Percentiles rank a stretch among this genome's conserved stretches.
phyloP scores from a whole-genome alignment of 2,888 invertebrate species.

The Brenthis daphne region DNA sequence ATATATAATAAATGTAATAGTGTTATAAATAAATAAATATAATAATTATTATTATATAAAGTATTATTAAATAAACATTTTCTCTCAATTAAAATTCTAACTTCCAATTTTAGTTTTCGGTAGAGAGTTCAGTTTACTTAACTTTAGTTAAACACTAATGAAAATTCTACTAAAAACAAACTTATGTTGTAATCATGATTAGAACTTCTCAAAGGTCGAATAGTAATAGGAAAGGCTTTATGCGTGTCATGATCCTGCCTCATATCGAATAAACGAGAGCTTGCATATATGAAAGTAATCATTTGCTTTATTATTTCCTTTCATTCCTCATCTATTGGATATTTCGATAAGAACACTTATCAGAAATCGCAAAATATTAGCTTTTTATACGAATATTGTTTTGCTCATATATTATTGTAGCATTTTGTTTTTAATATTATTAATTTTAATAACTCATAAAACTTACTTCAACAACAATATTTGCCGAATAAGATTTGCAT shows the following conservation, averaged over 20 bases:
- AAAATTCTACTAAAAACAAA: background rate
- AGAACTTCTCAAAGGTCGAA: background rate
- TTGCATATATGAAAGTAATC: slow-evolving; percentile 60
- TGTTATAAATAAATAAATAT: too few relatives aligned
- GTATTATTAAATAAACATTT: background rate
- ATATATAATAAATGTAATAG: too few relatives aligned
- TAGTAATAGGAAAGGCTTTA: slow-evolving; percentile 50
- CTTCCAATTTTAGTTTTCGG: too few relatives aligned
- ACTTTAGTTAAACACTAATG: too few relatives aligned
- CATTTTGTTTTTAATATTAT: background rate
- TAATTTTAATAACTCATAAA: too few relatives aligned
- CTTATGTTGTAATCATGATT: background rate
- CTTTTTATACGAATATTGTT: slow-evolving; percentile 14
- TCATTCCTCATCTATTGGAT: slow-evolving; percentile 31
- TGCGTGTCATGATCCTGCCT: slow-evolving; percentile 63
- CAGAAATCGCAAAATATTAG: slow-evolving; percentile 1
- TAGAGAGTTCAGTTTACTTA: too few relatives aligned
- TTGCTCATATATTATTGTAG: background rate
- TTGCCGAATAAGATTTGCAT: too few relatives aligned
- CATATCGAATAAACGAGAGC: slow-evolving; percentile 50
- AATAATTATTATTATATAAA: too few relatives aligned
- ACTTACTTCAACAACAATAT: too few relatives aligned
- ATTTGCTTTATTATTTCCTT: slow-evolving; percentile 62
- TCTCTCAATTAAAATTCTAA: background rate
- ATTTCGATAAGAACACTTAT: slow-evolving; percentile 3